Evolutionary conservation across 1,140 invertebrate genomes (phyloP).

Genomic region (Magallana angulata): DNA sequence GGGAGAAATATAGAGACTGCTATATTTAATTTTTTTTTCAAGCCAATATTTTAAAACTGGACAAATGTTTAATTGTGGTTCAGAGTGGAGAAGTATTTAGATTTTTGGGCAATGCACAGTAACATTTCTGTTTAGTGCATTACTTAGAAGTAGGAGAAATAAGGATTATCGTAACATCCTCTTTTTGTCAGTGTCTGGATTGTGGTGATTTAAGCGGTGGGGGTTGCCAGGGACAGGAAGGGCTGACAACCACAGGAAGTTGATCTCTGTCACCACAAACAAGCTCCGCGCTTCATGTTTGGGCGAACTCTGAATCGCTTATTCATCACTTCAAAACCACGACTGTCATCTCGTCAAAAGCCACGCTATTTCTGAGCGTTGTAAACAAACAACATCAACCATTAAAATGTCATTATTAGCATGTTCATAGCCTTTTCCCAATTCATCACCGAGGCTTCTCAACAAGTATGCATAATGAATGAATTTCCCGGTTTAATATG

Average conservation of each 20-base stretch:
- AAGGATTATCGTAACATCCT: too few species aligned
- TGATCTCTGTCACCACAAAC: background rate
- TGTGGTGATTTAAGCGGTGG: background rate
- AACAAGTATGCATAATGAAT: conserved; percentile 34
- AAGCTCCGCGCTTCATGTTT: background rate
- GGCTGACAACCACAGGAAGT: background rate
- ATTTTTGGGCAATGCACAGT: too few species aligned
- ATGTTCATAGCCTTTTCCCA: conserved; percentile 1
- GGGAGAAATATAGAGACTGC: too few species aligned
- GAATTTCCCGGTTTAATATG: conserved; percentile 30
- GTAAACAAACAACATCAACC: conserved; percentile 18
- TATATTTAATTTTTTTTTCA: too few species aligned
- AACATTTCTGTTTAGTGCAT: too few species aligned
- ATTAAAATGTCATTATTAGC: conserved; percentile 36
- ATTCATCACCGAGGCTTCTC: conserved; percentile 12
- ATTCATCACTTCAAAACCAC: conserved; percentile 29
- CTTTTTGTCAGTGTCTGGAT: background rate
- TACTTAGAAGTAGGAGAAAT: too few species aligned
- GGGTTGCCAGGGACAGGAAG: background rate
- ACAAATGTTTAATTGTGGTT: too few species aligned
- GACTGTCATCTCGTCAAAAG: conserved; percentile 20
- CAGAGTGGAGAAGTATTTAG: too few species aligned
- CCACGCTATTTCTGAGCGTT: conserved; percentile 17
- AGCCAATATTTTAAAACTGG: too few species aligned
- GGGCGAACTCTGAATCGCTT: conserved; percentile 15